Conservation (phyloP, 2,113 vertebrate species). For the Hyla sarda region DNA sequence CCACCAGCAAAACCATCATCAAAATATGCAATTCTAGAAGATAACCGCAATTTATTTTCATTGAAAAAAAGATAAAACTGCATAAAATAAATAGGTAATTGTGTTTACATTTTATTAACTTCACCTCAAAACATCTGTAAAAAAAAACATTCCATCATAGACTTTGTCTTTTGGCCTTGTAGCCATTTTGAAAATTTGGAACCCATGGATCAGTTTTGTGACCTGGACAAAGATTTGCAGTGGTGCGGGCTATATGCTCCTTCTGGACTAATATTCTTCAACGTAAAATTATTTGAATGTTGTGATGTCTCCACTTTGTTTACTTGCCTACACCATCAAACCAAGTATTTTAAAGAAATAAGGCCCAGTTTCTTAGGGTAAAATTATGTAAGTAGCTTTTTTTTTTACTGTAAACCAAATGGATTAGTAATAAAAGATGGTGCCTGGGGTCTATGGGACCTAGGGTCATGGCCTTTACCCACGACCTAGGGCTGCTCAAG, state of each 20-base stretch:
- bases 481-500: too few species aligned
- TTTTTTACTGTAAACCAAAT: too few species aligned
- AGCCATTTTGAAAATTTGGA: not conserved
- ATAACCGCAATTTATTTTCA: not conserved
- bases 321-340: not conserved
- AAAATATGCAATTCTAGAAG: constrained; percentile 18
- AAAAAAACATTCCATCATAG: too few species aligned
- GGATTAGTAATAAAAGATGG: too few species aligned
- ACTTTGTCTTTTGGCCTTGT: too few species aligned
- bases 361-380: too few species aligned
- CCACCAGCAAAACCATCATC: constrained; percentile 55
- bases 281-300: too few species aligned
- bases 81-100: too few species aligned
- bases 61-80: not conserved
- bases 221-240: not conserved
- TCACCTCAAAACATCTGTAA: too few species aligned
- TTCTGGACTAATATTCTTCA: not conserved
- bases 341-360: not conserved
- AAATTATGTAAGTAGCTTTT: too few species aligned
- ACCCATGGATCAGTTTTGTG: not conserved
- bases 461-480: not conserved
- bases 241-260: not conserved
- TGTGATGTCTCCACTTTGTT: not conserved
- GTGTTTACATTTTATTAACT: too few species aligned
- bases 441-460: not conserved